Evolutionary conservation across 2,113 vertebrate species (phyloP).

Genomic region (Caretta caretta): DNA sequence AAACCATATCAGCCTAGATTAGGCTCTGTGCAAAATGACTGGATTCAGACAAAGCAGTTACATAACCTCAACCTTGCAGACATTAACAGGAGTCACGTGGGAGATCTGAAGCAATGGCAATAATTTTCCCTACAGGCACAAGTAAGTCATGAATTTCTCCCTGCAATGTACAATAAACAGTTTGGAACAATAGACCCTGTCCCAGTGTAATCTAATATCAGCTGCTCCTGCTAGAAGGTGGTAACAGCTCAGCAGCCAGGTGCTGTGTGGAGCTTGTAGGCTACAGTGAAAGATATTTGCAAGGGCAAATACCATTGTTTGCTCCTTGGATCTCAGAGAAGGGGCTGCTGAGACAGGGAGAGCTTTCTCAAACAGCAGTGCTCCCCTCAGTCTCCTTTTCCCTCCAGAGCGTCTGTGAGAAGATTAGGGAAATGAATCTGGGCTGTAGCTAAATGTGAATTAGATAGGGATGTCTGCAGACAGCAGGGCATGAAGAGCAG

Average conservation of each 20-base stretch:
- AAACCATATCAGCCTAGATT: background rate
- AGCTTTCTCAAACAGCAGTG: background rate
- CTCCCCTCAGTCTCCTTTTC: background rate
- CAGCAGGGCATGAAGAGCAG: background rate
- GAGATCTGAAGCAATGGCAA: background rate
- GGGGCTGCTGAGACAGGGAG: background rate
- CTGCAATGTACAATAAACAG: conserved; percentile 23
- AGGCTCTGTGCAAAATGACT: conserved; percentile 24
- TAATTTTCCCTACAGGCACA: conserved; percentile 31
- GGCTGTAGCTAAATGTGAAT: background rate
- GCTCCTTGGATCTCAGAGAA: background rate
- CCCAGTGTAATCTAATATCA: background rate
- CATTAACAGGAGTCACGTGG: background rate
- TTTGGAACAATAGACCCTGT: background rate
- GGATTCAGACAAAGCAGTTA: conserved; percentile 32
- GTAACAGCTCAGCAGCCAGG: background rate
- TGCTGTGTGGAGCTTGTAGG: background rate
- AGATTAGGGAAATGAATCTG: conserved; percentile 4
- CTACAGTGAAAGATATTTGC: background rate
- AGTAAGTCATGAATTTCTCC: background rate
- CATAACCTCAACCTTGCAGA: conserved; percentile 36
- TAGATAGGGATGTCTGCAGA: background rate
- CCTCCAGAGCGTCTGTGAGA: background rate
- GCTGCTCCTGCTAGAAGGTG: background rate
- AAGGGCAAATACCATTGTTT: background rate